Conservation (phyloP, 2,113 vertebrate genomes). For the Ailurus styani region DNA sequence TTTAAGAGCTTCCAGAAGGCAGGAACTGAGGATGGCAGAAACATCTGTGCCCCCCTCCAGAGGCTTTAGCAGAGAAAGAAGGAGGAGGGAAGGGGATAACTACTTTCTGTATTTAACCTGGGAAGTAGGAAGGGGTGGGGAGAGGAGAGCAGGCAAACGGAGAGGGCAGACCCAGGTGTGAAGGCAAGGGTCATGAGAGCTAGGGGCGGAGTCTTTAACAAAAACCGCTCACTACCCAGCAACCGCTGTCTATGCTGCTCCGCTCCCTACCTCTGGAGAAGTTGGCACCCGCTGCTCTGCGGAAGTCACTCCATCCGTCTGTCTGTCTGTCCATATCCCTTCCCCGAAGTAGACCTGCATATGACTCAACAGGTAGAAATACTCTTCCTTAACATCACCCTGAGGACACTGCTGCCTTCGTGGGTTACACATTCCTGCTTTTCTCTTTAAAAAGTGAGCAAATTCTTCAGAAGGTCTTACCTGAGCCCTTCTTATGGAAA, state of each 20-base stretch:
- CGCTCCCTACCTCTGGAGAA: not conserved
- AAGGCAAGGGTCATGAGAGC: not conserved
- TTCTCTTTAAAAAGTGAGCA: not conserved
- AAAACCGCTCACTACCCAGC: not conserved
- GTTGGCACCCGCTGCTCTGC: not conserved
- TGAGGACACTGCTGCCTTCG: not conserved
- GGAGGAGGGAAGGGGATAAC: not conserved
- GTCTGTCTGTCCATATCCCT: fast-evolving
- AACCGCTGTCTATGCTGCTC: not conserved
- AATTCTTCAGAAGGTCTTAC: not conserved
- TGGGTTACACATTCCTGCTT: not conserved
- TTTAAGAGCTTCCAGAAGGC: not conserved
- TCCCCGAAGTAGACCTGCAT: not conserved
- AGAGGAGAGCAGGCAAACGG: no score
- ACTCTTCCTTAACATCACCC: not conserved
- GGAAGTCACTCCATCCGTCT: not conserved
- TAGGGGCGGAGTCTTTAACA: not conserved
- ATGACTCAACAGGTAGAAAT: not conserved
- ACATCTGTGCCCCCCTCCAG: not conserved
- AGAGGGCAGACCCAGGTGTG: not conserved
- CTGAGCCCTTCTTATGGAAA: not conserved
- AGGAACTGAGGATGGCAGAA: not conserved
- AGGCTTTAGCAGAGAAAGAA: not conserved
- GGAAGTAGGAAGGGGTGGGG: not conserved
- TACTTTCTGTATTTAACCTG: not conserved